phyloP scores from a whole-genome alignment of 2,888 invertebrate genomes.

The Piscicola geometra region DNA sequence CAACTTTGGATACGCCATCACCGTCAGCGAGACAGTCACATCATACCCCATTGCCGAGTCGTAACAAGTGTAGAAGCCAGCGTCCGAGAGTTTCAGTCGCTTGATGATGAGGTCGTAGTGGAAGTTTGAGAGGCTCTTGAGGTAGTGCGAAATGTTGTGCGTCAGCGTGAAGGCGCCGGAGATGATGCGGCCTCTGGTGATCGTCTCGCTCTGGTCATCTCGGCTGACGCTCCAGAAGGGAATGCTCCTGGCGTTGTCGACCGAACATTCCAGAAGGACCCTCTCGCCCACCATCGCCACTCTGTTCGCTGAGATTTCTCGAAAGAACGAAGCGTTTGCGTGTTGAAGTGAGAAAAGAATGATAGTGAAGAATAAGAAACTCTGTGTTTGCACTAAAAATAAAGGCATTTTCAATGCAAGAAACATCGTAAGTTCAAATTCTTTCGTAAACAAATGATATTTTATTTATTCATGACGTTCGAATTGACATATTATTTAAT shows the following conservation, averaged over 20 bases:
- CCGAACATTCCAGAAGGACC: neutral
- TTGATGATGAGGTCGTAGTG: constrained; percentile 5
- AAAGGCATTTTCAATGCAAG: no score
- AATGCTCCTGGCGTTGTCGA: neutral
- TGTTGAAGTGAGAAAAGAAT: no score
- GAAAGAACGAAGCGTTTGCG: neutral
- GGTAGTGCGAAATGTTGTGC: neutral
- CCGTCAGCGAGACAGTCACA: neutral
- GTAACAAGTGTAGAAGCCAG: neutral
- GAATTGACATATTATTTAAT: no score
- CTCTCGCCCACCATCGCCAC: neutral
- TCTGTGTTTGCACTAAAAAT: no score
- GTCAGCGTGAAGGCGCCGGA: neutral
- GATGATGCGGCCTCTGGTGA: neutral
- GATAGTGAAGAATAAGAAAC: no score
- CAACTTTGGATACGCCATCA: neutral
- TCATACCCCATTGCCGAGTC: neutral
- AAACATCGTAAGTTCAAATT: no score
- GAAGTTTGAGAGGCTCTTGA: neutral
- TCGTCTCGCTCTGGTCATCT: neutral
- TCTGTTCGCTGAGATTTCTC: neutral
- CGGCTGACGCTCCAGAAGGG: neutral
- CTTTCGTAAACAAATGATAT: no score
- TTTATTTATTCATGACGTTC: no score
- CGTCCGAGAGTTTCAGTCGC: neutral